Evolutionary conservation across 2,888 invertebrate species (phyloP), one percentile per base, ranked within the genome.

Genomic region (Dicranocentrus wangi): DNA sequence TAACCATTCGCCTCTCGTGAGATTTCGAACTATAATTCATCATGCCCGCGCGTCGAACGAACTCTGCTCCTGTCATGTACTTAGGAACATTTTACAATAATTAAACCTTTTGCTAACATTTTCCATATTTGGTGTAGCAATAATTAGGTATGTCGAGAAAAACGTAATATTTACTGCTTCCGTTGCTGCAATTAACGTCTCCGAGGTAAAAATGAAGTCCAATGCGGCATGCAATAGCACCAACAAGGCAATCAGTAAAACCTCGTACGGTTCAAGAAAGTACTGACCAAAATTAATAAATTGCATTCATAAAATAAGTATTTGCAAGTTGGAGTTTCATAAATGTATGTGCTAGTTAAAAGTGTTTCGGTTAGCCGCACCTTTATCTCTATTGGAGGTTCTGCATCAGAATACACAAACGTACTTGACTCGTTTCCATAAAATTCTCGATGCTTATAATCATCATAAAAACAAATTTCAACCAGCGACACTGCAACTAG

Each of bases 31-130:
- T 21, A n/a, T n/a, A n/a, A 1, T 47, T 39, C 53, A 65, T 42
- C n/a, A 73, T 51, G 1, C 65, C 73, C 3, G 65, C 63, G 15
- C 73, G 17, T 8, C 73, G 28, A 10, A 65, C 65, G 47, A 73
- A 73, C 7, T 73, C 53, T 19, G 51, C 73, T 7, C 73, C 73
- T 0, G 63, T 53, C 63, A 73, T 51, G 17, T 60, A 72, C 61
- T 61, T 21, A 55, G 10, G 32, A 61, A 32, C 17, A 25, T n/a
- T 61, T 61, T 23, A 23, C 1, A 55, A 1, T 55, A 7, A 13
- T 5, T 53, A 47, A 13, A 47, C 3, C n/a, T 7, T 21, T 21
- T 10, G n/a, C n/a, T 47, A 47, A 47, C 7, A 47, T 47, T 47
- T 10, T 47, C 3, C 15, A 47, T 3, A 47, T 47, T n/a, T 47